Evolutionary conservation across 2,113 vertebrate species (phyloP), one percentile per base, ranked within the genome.

Genomic region (Platysteira castanea): DNA sequence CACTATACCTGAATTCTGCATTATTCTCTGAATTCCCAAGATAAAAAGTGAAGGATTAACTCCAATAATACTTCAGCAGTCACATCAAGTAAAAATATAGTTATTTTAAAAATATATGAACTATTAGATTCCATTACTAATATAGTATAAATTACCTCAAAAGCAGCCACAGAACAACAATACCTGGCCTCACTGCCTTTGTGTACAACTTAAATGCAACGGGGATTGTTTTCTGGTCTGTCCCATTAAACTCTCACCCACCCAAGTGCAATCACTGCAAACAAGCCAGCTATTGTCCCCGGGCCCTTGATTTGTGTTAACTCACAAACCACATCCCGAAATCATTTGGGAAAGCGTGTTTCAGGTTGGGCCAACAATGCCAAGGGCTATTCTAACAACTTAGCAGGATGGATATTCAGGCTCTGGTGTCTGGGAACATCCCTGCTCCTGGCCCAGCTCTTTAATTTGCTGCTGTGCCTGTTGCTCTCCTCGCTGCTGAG

Each of bases 321-420:
- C 35, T 92, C 76, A 77, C 76, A 92, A 95, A 90, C 83, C 86
- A 89, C 92, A 88, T 95, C 90, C 90, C 93, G 91, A 93, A 95
- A 95, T 95, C 64, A 74, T 89, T 88, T 81, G 83, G 84, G 71
- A 88, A 86, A 70, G 33, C 1, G 4, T 64, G 52, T 69, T 95
- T 95, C 88, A 95, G 79, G 67, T 52, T 15, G 83, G 61, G 92
- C 95, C 83, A 95, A 90, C 92, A 63, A 37, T n/a, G 80, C 86
- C 89, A 65, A 73, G 26, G 85, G 95, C 94, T 79, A 84, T 60
- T 50, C 85, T 59, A 80, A 88, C 85, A 83, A n/a, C 61, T 44
- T 17, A 37, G 60, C 76, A 42, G 57, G 24, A 86, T 26, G 78
- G 92, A 92, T 76, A 93, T 93, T 92, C 86, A 67, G 41, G 88